These are phyloP conservation scores for Pleuronectes platessa DNA, from an alignment of 2,113 vertebrate genomes.

Conservation along the genomic window DNA sequence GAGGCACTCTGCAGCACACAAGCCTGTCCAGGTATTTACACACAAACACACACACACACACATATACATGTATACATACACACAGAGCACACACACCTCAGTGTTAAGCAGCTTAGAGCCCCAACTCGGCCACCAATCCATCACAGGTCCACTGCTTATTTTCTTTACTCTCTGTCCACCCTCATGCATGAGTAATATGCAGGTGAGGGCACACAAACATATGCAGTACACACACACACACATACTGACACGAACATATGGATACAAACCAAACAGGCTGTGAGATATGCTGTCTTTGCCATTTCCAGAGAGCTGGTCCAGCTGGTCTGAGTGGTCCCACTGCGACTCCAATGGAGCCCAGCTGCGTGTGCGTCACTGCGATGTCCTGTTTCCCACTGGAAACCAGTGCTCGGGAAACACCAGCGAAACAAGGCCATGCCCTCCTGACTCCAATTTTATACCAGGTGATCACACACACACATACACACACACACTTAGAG, in stretches of 20 bases:
- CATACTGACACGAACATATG: conserved; percentile 54
- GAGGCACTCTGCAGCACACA: conserved; percentile 96
- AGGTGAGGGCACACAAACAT: conserved; percentile 27
- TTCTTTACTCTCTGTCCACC: conserved; percentile 40
- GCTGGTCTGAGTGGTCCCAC: conserved; percentile 94
- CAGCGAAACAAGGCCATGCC: conserved; percentile 87
- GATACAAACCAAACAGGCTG: conserved; percentile 5
- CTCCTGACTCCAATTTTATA: conserved; percentile 90
- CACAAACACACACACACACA: conserved; percentile 15
- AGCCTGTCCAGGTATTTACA: conserved; percentile 88
- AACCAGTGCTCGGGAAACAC: conserved; percentile 92
- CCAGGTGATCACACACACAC: conserved; percentile 84
- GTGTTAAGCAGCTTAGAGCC: conserved; percentile 51
- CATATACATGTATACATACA: too few species aligned
- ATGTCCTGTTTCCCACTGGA: conserved; percentile 90
- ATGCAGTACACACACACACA: conserved; percentile 44
- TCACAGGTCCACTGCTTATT: conserved; percentile 53
- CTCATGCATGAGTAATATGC: conserved; percentile 60
- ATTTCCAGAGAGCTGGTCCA: conserved; percentile 93
- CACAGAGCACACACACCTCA: conserved; percentile 9
- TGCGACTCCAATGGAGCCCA: conserved; percentile 88
- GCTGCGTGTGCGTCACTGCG: conserved; percentile 88
- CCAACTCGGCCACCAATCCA: conserved; percentile 47
- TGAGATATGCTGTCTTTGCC: conserved; percentile 44
- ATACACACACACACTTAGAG: too few species aligned